A percentile compares a stretch with the other conserved stretches of the same genome.
These are phyloP conservation scores for Linurgus olivaceus DNA, from an alignment of 2,797 vertebrate genomes.

Conservation along the genomic window DNA sequence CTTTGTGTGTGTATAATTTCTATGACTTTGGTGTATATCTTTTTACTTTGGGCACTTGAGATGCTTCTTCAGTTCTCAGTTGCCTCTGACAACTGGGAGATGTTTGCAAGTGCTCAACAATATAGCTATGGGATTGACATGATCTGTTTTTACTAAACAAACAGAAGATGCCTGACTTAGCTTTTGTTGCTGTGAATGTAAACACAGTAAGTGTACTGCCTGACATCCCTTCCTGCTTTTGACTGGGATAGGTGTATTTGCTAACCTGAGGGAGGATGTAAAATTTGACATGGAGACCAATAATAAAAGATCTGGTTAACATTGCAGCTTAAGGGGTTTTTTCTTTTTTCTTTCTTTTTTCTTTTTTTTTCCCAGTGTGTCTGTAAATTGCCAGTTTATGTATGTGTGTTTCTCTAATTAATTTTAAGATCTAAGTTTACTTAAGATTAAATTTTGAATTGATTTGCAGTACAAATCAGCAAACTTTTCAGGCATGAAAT, in stretches of 20 bases:
- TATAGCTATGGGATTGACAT: neutral
- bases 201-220: neutral
- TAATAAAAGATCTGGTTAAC: neutral
- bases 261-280: neutral
- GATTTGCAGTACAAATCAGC: neutral
- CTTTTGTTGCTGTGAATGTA: neutral
- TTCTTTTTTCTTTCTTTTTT: fast-evolving
- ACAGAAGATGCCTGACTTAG: neutral
- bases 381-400: neutral
- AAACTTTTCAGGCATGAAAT: neutral
- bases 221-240: neutral
- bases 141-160: neutral
- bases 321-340: neutral
- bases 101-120: neutral
- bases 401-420: neutral
- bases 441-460: neutral
- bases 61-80: neutral
- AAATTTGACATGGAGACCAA: neutral
- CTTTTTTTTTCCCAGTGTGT: fast-evolving
- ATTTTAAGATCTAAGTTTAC: neutral
- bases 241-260: neutral
- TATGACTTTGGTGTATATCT: fast-evolving
- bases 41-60: neutral
- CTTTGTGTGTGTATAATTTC: neutral
- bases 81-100: neutral